phyloP scores from a whole-genome alignment of 2,113 vertebrate genomes.

The Aldabrachelys gigantea region DNA sequence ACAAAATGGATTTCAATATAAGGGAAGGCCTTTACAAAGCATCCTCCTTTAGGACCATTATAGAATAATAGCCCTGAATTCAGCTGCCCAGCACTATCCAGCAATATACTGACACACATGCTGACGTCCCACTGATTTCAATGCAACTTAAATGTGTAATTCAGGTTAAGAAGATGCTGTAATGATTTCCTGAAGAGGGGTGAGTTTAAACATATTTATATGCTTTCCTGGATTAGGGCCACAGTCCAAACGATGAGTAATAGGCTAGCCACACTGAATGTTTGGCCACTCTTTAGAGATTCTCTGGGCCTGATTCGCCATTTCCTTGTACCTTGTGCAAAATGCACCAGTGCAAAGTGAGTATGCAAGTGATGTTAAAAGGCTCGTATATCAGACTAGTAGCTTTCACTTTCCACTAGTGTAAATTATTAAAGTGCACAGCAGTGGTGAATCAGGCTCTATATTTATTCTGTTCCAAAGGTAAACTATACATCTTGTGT shows the following conservation, averaged over 20 bases:
- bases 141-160: neutral
- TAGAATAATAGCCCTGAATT: neutral
- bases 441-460: neutral
- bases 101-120: neutral
- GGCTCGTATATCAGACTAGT: neutral
- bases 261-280: neutral
- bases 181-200: neutral
- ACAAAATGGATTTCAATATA: neutral
- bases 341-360: neutral
- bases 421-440: neutral
- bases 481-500: neutral
- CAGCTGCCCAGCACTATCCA: neutral
- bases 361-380: neutral
- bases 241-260: neutral
- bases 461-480: neutral
- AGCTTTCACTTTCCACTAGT: neutral
- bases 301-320: neutral
- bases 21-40: neutral
- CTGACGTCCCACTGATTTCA: neutral
- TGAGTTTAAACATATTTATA: neutral
- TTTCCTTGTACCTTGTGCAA: neutral
- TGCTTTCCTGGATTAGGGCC: neutral
- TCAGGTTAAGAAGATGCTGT: neutral
- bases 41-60: neutral
- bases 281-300: neutral